Evolutionary conservation across 2,888 invertebrate species (phyloP).

Genomic region (Frankliniella fusca): DNA sequence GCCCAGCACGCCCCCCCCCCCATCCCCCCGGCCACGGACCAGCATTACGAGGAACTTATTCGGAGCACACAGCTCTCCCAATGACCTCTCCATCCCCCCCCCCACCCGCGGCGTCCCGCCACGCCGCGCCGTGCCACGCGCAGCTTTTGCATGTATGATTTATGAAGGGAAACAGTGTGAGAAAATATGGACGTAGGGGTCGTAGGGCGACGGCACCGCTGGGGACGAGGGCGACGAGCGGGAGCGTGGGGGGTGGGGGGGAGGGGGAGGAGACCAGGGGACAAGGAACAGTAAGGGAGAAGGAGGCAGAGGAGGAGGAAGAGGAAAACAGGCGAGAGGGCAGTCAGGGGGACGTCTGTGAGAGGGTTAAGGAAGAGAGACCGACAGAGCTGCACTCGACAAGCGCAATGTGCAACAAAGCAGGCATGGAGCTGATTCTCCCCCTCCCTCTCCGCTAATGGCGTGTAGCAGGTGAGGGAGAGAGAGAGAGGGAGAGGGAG

Average conservation of each 20-base stretch:
- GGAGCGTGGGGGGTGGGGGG: no score
- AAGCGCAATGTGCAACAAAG: no score
- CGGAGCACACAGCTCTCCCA: background rate
- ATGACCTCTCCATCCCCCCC: background rate
- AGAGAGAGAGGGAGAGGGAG: background rate
- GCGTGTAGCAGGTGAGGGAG: background rate
- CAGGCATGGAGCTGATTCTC: no score
- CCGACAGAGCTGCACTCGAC: no score
- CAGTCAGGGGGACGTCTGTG: no score
- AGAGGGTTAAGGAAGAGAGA: no score
- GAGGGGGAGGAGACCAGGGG: no score
- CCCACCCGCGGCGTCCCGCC: background rate
- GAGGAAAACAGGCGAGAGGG: background rate
- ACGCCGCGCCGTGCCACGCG: background rate
- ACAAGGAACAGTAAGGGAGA: background rate
- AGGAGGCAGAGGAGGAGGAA: background rate
- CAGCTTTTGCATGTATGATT: constrained; percentile 24
- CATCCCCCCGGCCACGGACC: no score
- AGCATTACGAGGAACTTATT: no score
- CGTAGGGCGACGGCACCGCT: background rate
- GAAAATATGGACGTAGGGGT: constrained; percentile 18
- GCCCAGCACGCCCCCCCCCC: no score
- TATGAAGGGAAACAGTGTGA: constrained; percentile 24
- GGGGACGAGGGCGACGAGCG: no score
- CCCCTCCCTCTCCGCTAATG: no score